Evolutionary conservation across 2,113 vertebrate genomes (phyloP).

Genomic region (Bambusicola thoracicus): DNA sequence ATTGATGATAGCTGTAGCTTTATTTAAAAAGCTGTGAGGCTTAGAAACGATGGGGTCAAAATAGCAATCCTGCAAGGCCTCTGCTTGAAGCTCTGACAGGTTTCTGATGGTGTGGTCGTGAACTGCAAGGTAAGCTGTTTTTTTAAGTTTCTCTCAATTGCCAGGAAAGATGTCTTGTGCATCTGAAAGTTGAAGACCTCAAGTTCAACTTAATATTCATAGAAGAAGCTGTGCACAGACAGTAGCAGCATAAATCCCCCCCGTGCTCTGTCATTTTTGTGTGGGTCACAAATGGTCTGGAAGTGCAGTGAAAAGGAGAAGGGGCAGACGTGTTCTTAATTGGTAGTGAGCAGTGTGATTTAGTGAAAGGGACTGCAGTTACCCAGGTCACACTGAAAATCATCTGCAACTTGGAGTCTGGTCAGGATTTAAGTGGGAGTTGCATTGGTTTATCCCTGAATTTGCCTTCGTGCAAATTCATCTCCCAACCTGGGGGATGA

Average conservation of each 20-base stretch:
- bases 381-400: background rate
- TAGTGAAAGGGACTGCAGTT: background rate
- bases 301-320: background rate
- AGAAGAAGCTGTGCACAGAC: background rate
- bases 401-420: rapidly evolving
- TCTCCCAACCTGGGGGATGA: too few species aligned
- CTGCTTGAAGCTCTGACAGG: background rate
- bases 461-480: background rate
- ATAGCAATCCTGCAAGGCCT: background rate
- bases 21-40: background rate
- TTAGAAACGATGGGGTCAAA: background rate
- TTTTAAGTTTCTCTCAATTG: background rate
- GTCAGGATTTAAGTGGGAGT: background rate
- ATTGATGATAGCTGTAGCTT: background rate
- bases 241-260: background rate
- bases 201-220: background rate
- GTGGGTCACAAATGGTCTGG: background rate
- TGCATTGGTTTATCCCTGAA: background rate
- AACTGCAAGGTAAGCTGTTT: background rate
- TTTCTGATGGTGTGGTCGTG: background rate
- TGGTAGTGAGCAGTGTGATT: background rate
- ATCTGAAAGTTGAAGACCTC: background rate
- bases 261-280: background rate
- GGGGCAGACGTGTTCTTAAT: rapidly evolving
- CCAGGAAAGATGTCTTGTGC: background rate